These are phyloP conservation scores for Panthera uncia DNA, from an alignment of 2,113 vertebrate genomes.

Conservation along the genomic window DNA sequence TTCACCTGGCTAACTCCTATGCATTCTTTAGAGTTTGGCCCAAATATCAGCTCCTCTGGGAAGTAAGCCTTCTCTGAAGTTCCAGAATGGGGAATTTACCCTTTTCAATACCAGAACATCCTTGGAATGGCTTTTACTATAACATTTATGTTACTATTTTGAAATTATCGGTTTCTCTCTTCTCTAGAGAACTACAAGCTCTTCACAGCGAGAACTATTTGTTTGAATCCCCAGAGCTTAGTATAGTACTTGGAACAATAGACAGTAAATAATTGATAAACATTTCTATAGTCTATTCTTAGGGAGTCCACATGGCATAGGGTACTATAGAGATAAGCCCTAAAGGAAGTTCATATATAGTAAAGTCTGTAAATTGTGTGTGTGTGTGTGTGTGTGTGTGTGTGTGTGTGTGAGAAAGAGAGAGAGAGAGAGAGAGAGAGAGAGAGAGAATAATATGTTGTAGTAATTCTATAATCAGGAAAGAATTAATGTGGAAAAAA, in stretches of 20 bases:
- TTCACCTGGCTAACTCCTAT: neutral
- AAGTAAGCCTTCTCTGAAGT: neutral
- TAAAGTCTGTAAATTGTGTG: neutral
- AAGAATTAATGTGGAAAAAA: neutral
- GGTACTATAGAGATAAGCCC: neutral
- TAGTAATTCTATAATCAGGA: neutral
- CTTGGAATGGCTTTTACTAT: neutral
- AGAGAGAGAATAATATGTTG: neutral
- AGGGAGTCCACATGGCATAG: neutral
- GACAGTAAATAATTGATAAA: neutral
- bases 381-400: neutral
- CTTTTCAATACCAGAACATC: neutral
- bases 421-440: no score
- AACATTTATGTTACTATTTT: neutral
- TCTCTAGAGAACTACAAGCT: neutral
- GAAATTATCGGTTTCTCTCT: neutral
- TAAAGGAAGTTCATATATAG: neutral
- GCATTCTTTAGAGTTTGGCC: neutral
- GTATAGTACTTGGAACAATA: neutral
- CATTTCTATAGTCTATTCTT: neutral
- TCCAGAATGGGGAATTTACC: neutral
- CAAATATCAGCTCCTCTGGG: neutral
- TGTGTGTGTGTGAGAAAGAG: neutral
- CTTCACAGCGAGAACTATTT: neutral
- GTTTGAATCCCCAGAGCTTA: conserved; percentile 20